These are phyloP conservation scores for Balaeniceps rex DNA, from an alignment of 2,113 vertebrate genomes.

Conservation along the genomic window DNA sequence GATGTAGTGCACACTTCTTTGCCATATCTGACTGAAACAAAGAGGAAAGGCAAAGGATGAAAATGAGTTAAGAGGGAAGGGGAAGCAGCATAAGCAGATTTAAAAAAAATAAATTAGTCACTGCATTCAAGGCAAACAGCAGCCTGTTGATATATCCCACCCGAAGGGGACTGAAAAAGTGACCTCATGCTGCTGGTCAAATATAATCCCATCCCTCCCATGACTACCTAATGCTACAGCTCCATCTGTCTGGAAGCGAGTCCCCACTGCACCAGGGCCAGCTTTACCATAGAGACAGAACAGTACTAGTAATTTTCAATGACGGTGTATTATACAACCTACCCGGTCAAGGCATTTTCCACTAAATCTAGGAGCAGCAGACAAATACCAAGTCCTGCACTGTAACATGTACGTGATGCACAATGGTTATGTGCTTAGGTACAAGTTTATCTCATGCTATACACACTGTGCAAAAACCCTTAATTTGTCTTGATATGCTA, in stretches of 20 bases:
- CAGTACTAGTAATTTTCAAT: not conserved
- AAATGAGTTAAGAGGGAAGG: constrained; percentile 1
- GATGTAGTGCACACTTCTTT: not conserved
- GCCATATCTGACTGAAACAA: not conserved
- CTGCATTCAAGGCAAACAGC: not conserved
- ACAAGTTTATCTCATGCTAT: not conserved
- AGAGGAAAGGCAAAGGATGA: not conserved
- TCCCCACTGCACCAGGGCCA: not conserved
- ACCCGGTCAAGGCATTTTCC: not conserved
- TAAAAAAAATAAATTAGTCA: not conserved
- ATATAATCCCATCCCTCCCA: not conserved
- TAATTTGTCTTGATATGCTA: accelerated
- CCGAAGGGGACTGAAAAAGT: not conserved
- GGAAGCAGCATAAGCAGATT: not conserved
- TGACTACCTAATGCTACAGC: not conserved
- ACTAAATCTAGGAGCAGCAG: not conserved
- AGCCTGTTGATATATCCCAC: constrained; percentile 32
- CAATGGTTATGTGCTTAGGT: not conserved
- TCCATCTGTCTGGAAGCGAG: not conserved
- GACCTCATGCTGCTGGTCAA: constrained; percentile 38
- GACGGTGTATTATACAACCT: not conserved
- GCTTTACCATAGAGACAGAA: not conserved
- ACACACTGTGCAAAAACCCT: not conserved
- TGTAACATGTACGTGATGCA: accelerated
- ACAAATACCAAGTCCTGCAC: not conserved